Conservation (phyloP, 2,113 vertebrate species). For the Rhadina sibilatrix region DNA sequence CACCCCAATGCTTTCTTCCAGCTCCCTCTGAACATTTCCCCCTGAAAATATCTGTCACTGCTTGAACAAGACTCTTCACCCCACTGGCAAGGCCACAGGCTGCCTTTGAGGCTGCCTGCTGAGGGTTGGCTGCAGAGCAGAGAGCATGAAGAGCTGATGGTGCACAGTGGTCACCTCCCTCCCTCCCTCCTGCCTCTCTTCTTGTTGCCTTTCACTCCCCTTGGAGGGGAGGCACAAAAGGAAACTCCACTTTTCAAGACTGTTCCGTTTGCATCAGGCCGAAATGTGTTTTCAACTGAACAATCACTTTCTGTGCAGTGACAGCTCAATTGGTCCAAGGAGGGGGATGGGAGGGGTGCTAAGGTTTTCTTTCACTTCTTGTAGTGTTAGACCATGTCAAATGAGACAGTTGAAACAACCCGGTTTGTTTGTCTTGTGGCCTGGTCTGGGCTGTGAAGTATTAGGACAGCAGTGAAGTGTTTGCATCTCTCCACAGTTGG, state of each 20-base stretch:
- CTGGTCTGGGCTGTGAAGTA: conserved; percentile 7
- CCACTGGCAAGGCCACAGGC: not conserved
- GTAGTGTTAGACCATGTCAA: conserved; percentile 25
- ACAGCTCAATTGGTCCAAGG: conserved; percentile 48
- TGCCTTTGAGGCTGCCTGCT: not conserved
- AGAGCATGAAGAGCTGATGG: not conserved
- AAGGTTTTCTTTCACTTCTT: conserved; percentile 48
- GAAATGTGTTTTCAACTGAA: conserved; percentile 37
- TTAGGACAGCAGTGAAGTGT: not conserved
- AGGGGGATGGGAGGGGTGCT: not conserved
- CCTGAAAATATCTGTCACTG: not conserved
- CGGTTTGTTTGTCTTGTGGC: not conserved
- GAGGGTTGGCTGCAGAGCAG: not conserved
- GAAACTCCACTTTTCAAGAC: conserved; percentile 15
- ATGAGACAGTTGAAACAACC: conserved; percentile 29
- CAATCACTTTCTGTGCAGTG: conserved; percentile 46
- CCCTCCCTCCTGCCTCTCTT: conserved; percentile 10
- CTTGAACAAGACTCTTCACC: not conserved
- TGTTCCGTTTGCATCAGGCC: not conserved
- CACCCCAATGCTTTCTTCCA: not conserved
- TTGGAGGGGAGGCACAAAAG: conserved; percentile 30
- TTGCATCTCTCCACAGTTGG: not conserved
- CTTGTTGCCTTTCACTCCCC: not conserved
- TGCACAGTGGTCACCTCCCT: not conserved
- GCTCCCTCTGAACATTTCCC: not conserved